Evolutionary conservation across 1,140 invertebrate species (phyloP).

Genomic region (Scaptomyza montana): DNA sequence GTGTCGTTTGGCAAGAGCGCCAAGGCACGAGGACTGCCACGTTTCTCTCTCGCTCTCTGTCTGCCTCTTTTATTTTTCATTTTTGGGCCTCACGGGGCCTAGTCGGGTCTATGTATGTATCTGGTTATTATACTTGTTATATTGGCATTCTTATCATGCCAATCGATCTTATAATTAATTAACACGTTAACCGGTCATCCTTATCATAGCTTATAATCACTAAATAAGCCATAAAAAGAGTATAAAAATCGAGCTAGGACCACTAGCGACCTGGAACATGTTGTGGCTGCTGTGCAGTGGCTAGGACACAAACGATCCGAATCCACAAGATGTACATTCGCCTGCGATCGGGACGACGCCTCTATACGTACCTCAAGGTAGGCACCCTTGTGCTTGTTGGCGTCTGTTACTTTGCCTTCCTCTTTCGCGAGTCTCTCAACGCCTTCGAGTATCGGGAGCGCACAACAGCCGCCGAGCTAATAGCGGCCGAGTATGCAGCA

Average conservation of each 20-base stretch:
- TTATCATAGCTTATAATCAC: neutral
- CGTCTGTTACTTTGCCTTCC: slow-evolving; percentile 75
- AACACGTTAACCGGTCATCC: neutral
- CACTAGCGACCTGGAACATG: slow-evolving; percentile 41
- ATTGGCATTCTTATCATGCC: neutral
- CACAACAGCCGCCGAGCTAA: slow-evolving; percentile 44
- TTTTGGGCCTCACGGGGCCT: no score
- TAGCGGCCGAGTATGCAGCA: slow-evolving; percentile 36
- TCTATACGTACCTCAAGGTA: slow-evolving; percentile 75
- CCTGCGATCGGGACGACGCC: slow-evolving; percentile 69
- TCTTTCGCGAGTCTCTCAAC: slow-evolving; percentile 78
- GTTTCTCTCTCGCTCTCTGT: slow-evolving; percentile 2
- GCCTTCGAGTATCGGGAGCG: slow-evolving; percentile 74
- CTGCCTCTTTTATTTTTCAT: no score
- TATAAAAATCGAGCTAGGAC: no score
- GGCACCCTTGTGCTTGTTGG: slow-evolving; percentile 66
- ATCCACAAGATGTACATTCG: slow-evolving; percentile 67
- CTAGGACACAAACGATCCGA: slow-evolving; percentile 9
- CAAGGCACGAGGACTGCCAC: slow-evolving; percentile 21
- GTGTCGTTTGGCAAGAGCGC: slow-evolving; percentile 55
- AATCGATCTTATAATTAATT: neutral
- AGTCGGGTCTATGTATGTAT: neutral
- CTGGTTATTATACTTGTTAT: neutral
- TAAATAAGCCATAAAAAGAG: neutral
- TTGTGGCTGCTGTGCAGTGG: slow-evolving; percentile 11